These are phyloP conservation scores for Malurus alboscapulatus DNA, from an alignment of 2,113 vertebrate genomes.

Conservation along the genomic window DNA sequence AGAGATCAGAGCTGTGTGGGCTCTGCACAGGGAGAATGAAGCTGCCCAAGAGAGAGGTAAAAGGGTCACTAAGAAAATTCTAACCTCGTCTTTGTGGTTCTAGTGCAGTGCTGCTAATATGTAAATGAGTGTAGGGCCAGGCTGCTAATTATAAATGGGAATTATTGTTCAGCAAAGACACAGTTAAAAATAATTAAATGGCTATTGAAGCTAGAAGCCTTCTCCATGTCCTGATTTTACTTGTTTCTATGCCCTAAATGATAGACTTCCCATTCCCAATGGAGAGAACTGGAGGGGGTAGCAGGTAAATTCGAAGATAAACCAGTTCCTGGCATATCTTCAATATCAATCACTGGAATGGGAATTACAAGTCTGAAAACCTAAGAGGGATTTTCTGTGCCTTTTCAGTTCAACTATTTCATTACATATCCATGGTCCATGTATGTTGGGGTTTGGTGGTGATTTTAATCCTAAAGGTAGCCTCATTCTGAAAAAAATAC, in stretches of 20 bases:
- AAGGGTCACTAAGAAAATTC: neutral
- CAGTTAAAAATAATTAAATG: neutral
- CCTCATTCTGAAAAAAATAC: neutral
- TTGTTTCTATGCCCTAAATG: neutral
- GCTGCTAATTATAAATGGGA: neutral
- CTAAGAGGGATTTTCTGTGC: neutral
- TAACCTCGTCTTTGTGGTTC: neutral
- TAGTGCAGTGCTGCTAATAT: neutral
- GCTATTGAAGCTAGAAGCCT: neutral
- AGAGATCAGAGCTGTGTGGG: neutral
- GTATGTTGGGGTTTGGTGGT: neutral
- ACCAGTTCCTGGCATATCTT: neutral
- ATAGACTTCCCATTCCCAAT: neutral
- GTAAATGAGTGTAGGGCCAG: neutral
- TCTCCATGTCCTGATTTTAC: neutral
- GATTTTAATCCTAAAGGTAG: neutral
- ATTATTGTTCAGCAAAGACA: neutral
- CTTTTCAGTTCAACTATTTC: neutral
- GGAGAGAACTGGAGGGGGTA: neutral
- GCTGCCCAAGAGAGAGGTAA: neutral
- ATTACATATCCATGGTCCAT: neutral
- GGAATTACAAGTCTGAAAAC: neutral
- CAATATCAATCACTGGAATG: neutral
- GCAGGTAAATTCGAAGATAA: neutral
- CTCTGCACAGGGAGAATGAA: neutral